Conservation (phyloP, 2,888 invertebrate species). For the Vanessa cardui region DNA sequence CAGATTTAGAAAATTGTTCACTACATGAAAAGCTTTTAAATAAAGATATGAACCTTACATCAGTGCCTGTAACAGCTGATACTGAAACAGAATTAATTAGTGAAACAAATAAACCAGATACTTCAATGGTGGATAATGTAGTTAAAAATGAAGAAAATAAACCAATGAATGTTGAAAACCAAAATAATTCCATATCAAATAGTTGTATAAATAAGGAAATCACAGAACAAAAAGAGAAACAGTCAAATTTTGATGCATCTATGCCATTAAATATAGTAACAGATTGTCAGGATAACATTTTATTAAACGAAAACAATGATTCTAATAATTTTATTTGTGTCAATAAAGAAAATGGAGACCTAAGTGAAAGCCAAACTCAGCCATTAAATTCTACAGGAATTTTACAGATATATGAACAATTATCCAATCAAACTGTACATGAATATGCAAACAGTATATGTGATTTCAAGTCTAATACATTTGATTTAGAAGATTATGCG, state of each 20-base stretch:
- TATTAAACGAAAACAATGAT: background rate
- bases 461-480: background rate
- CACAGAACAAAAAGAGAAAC: background rate
- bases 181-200: background rate
- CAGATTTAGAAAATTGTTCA: background rate
- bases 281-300: slow-evolving; percentile 5
- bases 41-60: background rate
- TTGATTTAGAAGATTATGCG: background rate
- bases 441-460: background rate
- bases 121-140: too few species aligned
- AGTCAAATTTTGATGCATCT: slow-evolving; percentile 8
- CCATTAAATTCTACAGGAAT: slow-evolving; percentile 8
- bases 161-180: background rate
- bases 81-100: background rate
- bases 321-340: background rate
- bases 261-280: slow-evolving; percentile 22
- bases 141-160: background rate
- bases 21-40: background rate
- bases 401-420: slow-evolving; percentile 11
- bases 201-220: background rate
- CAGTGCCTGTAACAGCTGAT: background rate
- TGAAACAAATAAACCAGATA: background rate
- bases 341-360: background rate
- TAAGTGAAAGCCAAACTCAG: background rate
- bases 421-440: background rate